Base-by-base conservation (phyloP, 2,113 vertebrate genomes). In the Protobothrops mucrosquamatus region DNA sequence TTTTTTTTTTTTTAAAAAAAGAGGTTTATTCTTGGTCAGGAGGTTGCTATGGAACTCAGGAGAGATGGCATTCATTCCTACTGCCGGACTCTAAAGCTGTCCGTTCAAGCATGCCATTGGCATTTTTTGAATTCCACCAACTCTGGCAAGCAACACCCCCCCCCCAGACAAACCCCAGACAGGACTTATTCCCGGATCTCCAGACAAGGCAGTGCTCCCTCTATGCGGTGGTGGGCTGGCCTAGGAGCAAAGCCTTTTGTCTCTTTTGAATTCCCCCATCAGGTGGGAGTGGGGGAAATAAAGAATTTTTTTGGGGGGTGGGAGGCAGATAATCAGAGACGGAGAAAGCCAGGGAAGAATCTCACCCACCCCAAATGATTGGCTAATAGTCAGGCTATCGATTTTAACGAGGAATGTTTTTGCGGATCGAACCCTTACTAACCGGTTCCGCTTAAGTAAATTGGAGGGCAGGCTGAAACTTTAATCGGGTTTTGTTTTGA, bases 91-190 rank as follows among this genome's bases (percentile, higher is more conserved):
- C 96, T 96, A 97, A 98, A 97, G 98, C 97, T 95, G 96, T 97
- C 96, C 97, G 96, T 96, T 98, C 97, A 97, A 98, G 98, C 98
- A 98, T 98, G 89, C 97, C 97, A 96, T 94, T 95, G 94, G 94
- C 98, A 98, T 98, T 98, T 98, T 97, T 96, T 94, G 9, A 96
- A 98, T 98, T 95, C 98, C 97, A 97, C 89, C 0, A 9, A 92
- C 93, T 89, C 94, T 48, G 74, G 2, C 0, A 3, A 48, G 96
- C 92, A 48, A 1, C 29, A 61, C 94, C 93, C 56, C 94, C 39
- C 39, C 39, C 92, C 94, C 96, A 95, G 89, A 95, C 89, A 24
- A 93, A 94, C 93, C 39, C 86, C 52, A 93, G 95, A 89, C 95
- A 93, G 92, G 89, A 1, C 87, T 3, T 81, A 92, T 91, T 93